Evolutionary conservation across 2,797 vertebrate genomes (phyloP), one percentile per base, ranked within the genome.

Genomic region (Mycteria americana): DNA sequence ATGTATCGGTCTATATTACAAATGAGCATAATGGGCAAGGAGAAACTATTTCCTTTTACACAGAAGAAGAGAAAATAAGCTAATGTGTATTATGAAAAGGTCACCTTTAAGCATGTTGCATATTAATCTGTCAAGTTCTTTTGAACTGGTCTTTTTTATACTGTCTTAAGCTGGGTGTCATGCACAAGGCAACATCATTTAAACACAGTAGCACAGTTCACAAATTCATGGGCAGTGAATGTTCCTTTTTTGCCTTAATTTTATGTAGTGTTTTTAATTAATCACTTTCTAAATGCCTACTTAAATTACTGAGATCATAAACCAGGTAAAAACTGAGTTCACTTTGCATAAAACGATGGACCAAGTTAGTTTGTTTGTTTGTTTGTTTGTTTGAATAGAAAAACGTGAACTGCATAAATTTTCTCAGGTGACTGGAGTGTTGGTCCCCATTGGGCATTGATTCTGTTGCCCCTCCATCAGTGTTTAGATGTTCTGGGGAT

Each of bases 391-490:
- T 70, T 46, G 17, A 50, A 60, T 10, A 27, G 13, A 81, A 76
- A 75, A 85, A 31, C 31, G 6, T 23, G 15, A 76, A 50, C 35
- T 9, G 2, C 4, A 18, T 59, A 59, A 13, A 27, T 51, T 69
- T 77, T 79, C 24, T 15, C 5, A 14, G 41, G 17, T 60, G 41
- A 45, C 19, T 51, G 35, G 11, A 54, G 7, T 35, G 41, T 12
- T 74, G 21, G 7, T 68, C 10, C 37, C 30, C 17, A 46, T 27
- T n/a, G 10, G 12, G 4, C 30, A 27, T 4, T 51, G 51, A 53
- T 69, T 45, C 31, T 59, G 2, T 33, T 63, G 14, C 11, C 13
- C 18, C 10, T 5, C 4, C 9, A 17, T 30, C 0, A 0, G 3
- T 53, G 11, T 60, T 70, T 50, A 65, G 41, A 7, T 54, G 8